Evolutionary conservation across 2,113 vertebrate genomes (phyloP).

Genomic region (Chloroceryle aenea): DNA sequence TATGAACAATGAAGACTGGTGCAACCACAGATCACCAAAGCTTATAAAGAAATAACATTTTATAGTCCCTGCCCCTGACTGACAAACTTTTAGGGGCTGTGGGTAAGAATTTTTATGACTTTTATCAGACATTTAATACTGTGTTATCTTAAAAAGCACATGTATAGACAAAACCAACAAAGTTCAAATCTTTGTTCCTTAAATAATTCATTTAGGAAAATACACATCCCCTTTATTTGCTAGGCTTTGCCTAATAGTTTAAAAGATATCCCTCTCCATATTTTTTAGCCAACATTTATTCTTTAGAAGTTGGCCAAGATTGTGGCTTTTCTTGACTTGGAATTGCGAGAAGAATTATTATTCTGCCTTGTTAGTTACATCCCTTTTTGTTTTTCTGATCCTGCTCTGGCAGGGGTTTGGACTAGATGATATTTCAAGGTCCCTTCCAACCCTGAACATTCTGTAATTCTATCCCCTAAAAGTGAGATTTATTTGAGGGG

Average conservation of each 20-base stretch:
- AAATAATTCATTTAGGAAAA: background rate
- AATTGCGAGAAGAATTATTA: background rate
- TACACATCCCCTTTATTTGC: background rate
- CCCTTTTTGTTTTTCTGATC: background rate
- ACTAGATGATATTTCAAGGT: too few species aligned
- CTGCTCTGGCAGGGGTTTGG: too few species aligned
- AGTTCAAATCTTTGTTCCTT: background rate
- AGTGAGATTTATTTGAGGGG: rapidly evolving
- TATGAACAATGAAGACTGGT: background rate
- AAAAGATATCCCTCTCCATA: background rate
- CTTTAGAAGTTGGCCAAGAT: background rate
- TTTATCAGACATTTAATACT: background rate
- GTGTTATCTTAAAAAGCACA: background rate
- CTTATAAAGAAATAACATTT: background rate
- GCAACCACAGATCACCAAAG: background rate
- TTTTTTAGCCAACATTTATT: background rate
- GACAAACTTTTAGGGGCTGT: background rate
- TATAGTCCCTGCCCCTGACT: background rate
- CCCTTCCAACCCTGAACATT: too few species aligned
- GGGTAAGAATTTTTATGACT: background rate
- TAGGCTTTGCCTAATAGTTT: background rate
- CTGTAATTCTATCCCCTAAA: background rate
- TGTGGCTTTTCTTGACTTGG: background rate
- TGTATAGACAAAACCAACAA: background rate
- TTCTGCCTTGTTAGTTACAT: background rate